A percentile compares a stretch with the other conserved stretches of the same genome.
Conservation (phyloP, 2,113 vertebrate genomes). For the Pithys albifrons region DNA sequence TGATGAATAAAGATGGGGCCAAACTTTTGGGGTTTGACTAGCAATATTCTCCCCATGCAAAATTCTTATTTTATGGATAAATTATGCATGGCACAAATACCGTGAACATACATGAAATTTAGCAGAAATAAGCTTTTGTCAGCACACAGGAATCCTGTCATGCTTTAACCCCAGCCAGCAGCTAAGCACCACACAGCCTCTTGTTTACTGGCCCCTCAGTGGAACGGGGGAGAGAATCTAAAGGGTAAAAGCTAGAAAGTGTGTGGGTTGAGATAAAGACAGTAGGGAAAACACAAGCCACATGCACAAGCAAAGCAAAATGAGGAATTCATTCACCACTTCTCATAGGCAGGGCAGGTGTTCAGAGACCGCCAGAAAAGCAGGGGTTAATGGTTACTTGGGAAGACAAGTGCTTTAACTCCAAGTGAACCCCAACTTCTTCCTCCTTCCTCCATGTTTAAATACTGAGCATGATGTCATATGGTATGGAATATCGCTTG, state of each 20-base stretch:
- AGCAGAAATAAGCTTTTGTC: constrained; percentile 34
- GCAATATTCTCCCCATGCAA: constrained; percentile 49
- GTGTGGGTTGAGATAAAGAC: neutral
- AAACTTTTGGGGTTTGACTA: constrained; percentile 58
- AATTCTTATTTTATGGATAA: constrained; percentile 48
- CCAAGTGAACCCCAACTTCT: neutral
- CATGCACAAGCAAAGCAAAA: neutral
- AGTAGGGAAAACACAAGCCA: neutral
- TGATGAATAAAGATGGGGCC: constrained; percentile 66
- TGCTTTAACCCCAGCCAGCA: neutral
- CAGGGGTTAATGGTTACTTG: neutral
- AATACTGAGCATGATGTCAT: neutral
- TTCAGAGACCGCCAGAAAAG: neutral
- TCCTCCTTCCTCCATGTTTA: neutral
- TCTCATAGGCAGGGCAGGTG: neutral
- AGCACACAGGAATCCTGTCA: neutral
- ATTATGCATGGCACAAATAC: neutral
- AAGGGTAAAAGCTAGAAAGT: neutral
- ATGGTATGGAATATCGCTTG: neutral
- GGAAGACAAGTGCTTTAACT: neutral
- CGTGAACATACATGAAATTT: constrained; percentile 7
- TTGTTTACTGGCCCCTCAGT: neutral
- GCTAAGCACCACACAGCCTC: neutral
- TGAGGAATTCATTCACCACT: neutral
- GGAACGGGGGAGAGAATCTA: neutral